Conservation (phyloP, 2,797 vertebrate genomes). For the Pseudochaenichthys georgianus region DNA sequence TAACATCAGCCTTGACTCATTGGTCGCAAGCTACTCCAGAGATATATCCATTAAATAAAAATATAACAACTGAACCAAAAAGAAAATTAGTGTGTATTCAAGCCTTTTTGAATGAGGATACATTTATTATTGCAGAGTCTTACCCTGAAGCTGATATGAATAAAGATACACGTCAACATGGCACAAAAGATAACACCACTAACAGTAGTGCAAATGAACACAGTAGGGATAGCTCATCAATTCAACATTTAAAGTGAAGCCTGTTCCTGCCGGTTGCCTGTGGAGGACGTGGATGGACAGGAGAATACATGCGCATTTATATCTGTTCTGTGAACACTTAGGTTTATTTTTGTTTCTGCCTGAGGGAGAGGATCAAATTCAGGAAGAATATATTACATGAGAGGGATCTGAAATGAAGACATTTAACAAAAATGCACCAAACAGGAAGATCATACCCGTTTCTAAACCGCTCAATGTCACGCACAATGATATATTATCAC, state of each 20-base stretch:
- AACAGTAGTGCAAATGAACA: conserved; percentile 9
- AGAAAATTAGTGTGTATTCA: conserved; percentile 18
- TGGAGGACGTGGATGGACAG: conserved; percentile 32
- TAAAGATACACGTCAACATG: conserved; percentile 2
- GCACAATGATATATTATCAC: neutral
- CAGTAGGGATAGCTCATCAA: conserved; percentile 16
- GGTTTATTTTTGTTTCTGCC: conserved; percentile 43
- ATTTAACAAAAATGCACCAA: conserved; percentile 44
- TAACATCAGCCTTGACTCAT: conserved; percentile 47
- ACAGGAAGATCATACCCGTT: conserved; percentile 21
- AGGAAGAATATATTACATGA: conserved; percentile 31
- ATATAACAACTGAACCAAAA: conserved; percentile 34
- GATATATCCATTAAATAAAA: conserved; percentile 47
- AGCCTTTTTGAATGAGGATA: conserved; percentile 8
- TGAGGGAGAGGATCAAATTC: conserved; percentile 48
- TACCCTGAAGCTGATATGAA: neutral
- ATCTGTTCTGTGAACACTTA: conserved; percentile 43
- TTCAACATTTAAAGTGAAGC: conserved; percentile 44
- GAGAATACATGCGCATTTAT: conserved; percentile 55
- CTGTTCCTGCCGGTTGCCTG: conserved; percentile 33
- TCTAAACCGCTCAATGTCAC: conserved; percentile 20
- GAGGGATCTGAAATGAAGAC: conserved; percentile 32
- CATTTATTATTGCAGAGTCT: conserved; percentile 14
- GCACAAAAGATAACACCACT: neutral
- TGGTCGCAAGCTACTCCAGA: conserved; percentile 25